Conservation (phyloP, 2,888 invertebrate genomes). For the Leptarthrus brevirostris region DNA sequence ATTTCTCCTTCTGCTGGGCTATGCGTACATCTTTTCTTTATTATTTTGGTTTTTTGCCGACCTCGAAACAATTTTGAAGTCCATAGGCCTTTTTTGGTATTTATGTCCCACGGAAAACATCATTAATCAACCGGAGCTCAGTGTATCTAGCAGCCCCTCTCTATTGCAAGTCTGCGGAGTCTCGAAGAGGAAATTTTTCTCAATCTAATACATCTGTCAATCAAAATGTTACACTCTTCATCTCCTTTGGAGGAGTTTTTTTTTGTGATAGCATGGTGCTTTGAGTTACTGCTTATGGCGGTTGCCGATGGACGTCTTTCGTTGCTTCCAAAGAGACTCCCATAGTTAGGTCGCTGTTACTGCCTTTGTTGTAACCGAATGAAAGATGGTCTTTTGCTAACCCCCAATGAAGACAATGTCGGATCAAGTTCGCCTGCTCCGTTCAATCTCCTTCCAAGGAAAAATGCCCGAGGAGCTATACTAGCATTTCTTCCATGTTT, state of each 20-base stretch:
- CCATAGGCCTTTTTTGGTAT: slow-evolving; percentile 55
- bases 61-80: slow-evolving; percentile 52
- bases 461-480: neutral
- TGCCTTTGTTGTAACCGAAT: slow-evolving; percentile 50
- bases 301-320: slow-evolving; percentile 46
- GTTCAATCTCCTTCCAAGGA: neutral
- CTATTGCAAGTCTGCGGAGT: slow-evolving; percentile 50
- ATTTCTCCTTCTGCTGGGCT: slow-evolving; percentile 17
- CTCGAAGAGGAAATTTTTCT: slow-evolving; percentile 51
- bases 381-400: slow-evolving; percentile 49
- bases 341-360: slow-evolving; percentile 44
- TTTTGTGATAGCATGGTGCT: slow-evolving; percentile 16
- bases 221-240: slow-evolving; percentile 55
- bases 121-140: slow-evolving; percentile 63
- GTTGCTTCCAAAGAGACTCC: slow-evolving; percentile 40
- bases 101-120: slow-evolving; percentile 64
- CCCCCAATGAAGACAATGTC: slow-evolving; percentile 47
- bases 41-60: slow-evolving; percentile 42
- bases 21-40: slow-evolving; percentile 28
- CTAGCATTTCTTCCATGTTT: too few relatives aligned
- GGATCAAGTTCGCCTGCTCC: slow-evolving; percentile 32
- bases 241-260: slow-evolving; percentile 48
- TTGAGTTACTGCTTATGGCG: slow-evolving; percentile 37
- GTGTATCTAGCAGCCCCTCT: slow-evolving; percentile 43
- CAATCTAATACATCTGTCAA: slow-evolving; percentile 56